A percentile compares a stretch with the other conserved stretches of the same genome.
Conservation (phyloP, 2,888 invertebrate genomes). For the Dryadula phaetusa region DNA sequence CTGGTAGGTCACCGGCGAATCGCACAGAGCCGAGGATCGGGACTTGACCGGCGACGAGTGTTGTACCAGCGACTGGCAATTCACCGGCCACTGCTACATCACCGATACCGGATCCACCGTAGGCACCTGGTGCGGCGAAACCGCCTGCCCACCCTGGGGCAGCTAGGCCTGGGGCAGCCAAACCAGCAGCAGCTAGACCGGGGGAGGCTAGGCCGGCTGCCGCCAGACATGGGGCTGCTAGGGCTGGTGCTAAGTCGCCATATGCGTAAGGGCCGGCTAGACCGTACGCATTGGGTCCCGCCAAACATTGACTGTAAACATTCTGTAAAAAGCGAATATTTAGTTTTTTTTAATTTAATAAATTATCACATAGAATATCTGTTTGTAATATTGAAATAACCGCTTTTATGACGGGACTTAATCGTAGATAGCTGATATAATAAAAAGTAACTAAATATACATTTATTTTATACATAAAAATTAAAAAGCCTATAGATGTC, state of each 20-base stretch:
- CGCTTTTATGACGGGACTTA: too few relatives aligned
- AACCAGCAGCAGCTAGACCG: conserved; percentile 1
- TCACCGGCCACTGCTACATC: conserved; percentile 50
- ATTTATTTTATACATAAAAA: too few relatives aligned
- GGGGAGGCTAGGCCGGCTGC: conserved; percentile 1
- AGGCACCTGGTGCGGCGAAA: too few relatives aligned
- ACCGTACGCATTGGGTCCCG: conserved; percentile 22
- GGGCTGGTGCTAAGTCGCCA: conserved; percentile 8
- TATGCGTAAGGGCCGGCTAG: conserved; percentile 22
- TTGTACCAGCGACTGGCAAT: conserved; percentile 51
- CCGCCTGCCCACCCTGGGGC: conserved; percentile 25
- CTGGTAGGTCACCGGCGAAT: conserved; percentile 57
- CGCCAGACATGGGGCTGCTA: conserved; percentile 30
- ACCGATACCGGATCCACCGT: conserved; percentile 49
- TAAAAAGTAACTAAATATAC: too few relatives aligned
- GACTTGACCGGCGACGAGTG: conserved; percentile 53
- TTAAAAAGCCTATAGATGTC: too few relatives aligned
- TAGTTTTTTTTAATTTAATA: background rate
- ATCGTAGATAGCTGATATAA: too few relatives aligned
- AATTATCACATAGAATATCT: too few relatives aligned
- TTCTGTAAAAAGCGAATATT: conserved; percentile 25
- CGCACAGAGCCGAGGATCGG: conserved; percentile 57
- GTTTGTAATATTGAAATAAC: too few relatives aligned
- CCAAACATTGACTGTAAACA: conserved; percentile 30
- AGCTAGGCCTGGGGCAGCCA: conserved; percentile 37